Evolutionary conservation across 2,888 invertebrate genomes (phyloP), one percentile per base, ranked within the genome.

Genomic region (Ectobius pallidus): DNA sequence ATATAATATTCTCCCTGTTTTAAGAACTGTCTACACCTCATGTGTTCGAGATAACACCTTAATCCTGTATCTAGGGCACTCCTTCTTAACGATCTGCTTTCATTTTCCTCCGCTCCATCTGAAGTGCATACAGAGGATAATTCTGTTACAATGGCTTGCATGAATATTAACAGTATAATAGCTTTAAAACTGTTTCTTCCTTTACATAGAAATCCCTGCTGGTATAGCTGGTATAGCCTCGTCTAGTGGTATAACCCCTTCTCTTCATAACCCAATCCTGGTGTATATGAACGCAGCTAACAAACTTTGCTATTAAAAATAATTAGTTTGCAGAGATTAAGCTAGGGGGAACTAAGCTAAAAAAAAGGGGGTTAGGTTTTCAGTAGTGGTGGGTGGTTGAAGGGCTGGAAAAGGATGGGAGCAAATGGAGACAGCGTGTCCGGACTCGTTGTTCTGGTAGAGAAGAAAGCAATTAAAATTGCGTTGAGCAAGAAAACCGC

Each of bases 271-370:
- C 58, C 2, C 30, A 63, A 63, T 42, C 25, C 63, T 25, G 25
- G 25, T 65, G 14, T 34, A 55, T 55, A 30, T 55, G 55, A 46
- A 68, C 18, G 46, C 25, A 46, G 55, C 34, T 39, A 55, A 69
- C 42, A 69, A 58, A 69, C 39, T 69, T 69, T 69, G 69, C 69
- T 55, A 69, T 55, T 69, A 69, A 69, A 69, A 69, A 69, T 69
- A 55, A 69, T 69, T 69, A 58, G 58, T 44, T 55, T 69, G 22
- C 69, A 4, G 42, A 69, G 69, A 69, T 69, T 69, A 69, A 58
- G 20, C 30, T 39, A n/a, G n/a, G 6, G 18, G 42, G 22, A 22
- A 9, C 25, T 3, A 42, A 16, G 63, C 39, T 14, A n/a, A 16
- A 30, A 61, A n/a, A n/a, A 25, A 25, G 55, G 16, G 1, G 22